phyloP scores from a whole-genome alignment of 2,797 vertebrate genomes.

The Esox masquinongy region DNA sequence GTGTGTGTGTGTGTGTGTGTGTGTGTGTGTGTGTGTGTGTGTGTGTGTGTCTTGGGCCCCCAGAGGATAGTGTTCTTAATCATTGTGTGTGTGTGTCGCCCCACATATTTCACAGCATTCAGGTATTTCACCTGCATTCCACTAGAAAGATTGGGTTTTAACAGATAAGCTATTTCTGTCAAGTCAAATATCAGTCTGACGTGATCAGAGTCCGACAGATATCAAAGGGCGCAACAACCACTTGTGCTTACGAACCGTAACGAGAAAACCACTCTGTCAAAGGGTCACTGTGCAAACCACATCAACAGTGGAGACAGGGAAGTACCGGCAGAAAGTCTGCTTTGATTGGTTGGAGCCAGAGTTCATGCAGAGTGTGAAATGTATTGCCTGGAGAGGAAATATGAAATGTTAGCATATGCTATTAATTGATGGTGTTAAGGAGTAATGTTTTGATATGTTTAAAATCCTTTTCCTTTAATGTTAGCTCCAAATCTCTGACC shows the following conservation, averaged over 20 bases:
- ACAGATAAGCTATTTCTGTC: not conserved
- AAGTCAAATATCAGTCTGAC: not conserved
- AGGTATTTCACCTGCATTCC: conserved; percentile 18
- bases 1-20: not conserved
- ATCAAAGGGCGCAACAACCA: not conserved
- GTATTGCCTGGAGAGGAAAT: not conserved
- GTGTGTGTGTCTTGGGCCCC: not conserved
- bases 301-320: conserved; percentile 50
- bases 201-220: not conserved
- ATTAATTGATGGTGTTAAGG: not conserved
- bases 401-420: not conserved
- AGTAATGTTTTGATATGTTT: not conserved
- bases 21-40: not conserved
- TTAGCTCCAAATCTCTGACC: not conserved
- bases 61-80: not conserved
- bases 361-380: not conserved
- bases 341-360: conserved; percentile 48
- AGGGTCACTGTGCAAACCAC: conserved; percentile 45
- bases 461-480: no score
- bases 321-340: conserved; percentile 12
- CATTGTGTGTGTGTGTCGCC: not conserved
- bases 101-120: conserved; percentile 7
- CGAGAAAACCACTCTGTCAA: conserved; percentile 43
- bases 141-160: not conserved
- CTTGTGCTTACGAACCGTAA: not conserved